Evolutionary conservation across 2,888 invertebrate genomes (phyloP).

Genomic region (Busseola fusca): DNA sequence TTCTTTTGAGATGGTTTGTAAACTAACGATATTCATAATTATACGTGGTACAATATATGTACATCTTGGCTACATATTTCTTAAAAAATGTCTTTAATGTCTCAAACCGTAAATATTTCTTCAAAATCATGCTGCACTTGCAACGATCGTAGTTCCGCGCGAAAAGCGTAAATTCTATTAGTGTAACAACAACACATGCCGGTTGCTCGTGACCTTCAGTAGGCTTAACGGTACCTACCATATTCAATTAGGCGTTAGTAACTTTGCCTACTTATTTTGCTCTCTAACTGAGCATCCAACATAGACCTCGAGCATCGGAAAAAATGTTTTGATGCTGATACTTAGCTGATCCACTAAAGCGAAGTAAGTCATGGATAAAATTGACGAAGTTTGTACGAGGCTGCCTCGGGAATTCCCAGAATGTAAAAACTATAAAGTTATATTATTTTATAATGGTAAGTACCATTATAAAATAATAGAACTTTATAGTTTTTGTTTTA

Average conservation of each 20-base stretch:
- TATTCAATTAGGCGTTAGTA: slow-evolving; percentile 48
- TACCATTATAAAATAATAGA: too few species aligned
- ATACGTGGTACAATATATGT: too few species aligned
- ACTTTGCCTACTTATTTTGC: neutral
- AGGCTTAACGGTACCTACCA: slow-evolving; percentile 47
- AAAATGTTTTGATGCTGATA: neutral
- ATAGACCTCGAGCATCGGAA: neutral
- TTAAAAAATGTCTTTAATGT: too few species aligned
- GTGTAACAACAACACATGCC: slow-evolving; percentile 37
- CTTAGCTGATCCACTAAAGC: slow-evolving; percentile 4
- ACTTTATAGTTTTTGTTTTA: too few species aligned
- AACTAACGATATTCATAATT: neutral
- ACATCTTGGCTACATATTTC: slow-evolving; percentile 1
- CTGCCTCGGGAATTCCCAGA: neutral
- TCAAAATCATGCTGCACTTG: slow-evolving; percentile 33
- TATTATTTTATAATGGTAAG: neutral
- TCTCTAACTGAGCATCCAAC: neutral
- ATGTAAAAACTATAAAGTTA: neutral
- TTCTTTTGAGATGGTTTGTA: neutral
- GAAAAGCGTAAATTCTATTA: slow-evolving; percentile 49
- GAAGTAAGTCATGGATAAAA: neutral
- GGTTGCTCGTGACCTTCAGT: slow-evolving; percentile 38
- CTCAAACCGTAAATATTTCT: slow-evolving; percentile 11
- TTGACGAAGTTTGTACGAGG: neutral
- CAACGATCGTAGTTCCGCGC: slow-evolving; percentile 16